Evolutionary conservation across 1,140 invertebrate species (phyloP).

Genomic region (Dreissena rostriformis): DNA sequence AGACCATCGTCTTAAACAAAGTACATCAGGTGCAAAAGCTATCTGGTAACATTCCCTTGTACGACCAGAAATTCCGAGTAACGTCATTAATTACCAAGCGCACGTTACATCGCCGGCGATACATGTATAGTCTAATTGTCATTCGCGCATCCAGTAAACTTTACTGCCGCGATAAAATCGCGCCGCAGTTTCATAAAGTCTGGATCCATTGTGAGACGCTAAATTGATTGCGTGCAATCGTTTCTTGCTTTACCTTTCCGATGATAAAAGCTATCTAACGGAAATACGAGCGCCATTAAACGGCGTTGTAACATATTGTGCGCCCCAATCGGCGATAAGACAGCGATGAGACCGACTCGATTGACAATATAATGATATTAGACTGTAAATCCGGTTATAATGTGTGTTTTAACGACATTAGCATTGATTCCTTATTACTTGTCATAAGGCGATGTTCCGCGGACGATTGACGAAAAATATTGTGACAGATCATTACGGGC

Average conservation of each 20-base stretch:
- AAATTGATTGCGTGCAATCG: constrained; percentile 49
- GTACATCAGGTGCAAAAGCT: too few relatives aligned
- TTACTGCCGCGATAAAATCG: constrained; percentile 35
- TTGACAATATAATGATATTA: constrained; percentile 12
- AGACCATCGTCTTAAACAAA: too few relatives aligned
- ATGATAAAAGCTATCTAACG: constrained; percentile 51
- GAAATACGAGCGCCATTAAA: constrained; percentile 44
- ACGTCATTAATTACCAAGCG: too few relatives aligned
- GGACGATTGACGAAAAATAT: too few relatives aligned
- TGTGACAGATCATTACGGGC: too few relatives aligned
- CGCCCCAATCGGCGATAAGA: constrained; percentile 37
- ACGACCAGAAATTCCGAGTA: too few relatives aligned
- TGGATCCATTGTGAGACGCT: constrained; percentile 28
- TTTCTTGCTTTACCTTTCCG: constrained; percentile 51
- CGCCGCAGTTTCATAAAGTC: constrained; percentile 13
- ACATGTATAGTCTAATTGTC: background rate
- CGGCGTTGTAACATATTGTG: constrained; percentile 52
- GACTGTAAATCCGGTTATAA: constrained; percentile 15
- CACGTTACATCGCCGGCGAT: too few relatives aligned
- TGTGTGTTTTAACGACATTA: too few relatives aligned
- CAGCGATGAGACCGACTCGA: constrained; percentile 25
- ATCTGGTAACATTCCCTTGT: too few relatives aligned
- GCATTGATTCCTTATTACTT: too few relatives aligned
- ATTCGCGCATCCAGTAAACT: background rate
- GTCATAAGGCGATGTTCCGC: too few relatives aligned